Percentiles rank a stretch among this genome's conserved stretches.
Conservation (phyloP, 2,797 vertebrate species). For the Eutrigla gurnardus region DNA sequence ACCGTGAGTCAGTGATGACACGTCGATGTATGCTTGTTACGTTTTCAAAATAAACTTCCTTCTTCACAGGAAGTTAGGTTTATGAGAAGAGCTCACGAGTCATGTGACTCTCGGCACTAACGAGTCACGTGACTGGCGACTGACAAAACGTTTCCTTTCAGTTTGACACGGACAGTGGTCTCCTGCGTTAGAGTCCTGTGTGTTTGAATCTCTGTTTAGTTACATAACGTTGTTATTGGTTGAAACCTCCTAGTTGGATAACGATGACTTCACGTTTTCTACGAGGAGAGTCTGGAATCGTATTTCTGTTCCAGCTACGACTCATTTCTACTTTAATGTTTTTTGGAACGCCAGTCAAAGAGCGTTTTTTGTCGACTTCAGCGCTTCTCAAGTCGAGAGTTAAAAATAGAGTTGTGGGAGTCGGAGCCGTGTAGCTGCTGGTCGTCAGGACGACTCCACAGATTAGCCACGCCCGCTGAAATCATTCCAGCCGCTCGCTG, state of each 20-base stretch:
- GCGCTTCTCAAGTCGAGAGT: conserved; percentile 49
- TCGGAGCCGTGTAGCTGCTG: conserved; percentile 39
- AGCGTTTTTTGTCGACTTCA: conserved; percentile 58
- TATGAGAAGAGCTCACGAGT: too few species aligned
- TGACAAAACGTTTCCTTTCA: too few species aligned
- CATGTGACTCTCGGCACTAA: too few species aligned
- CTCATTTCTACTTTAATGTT: conserved; percentile 47
- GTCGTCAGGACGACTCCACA: conserved; percentile 49
- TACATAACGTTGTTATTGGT: conserved; percentile 30
- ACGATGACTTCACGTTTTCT: conserved; percentile 32
- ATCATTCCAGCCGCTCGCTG: conserved; percentile 42
- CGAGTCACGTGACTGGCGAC: too few species aligned
- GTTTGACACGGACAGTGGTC: too few species aligned
- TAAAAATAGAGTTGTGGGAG: conserved; percentile 61
- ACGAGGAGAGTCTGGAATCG: conserved; percentile 36
- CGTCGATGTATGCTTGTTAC: too few species aligned
- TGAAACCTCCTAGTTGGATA: conserved; percentile 10
- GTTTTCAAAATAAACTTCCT: too few species aligned
- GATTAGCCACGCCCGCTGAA: conserved; percentile 50
- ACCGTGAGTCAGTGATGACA: too few species aligned
- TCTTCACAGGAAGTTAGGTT: too few species aligned
- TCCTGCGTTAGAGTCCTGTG: too few species aligned
- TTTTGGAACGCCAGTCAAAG: conserved; percentile 43
- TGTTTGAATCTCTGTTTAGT: neutral
- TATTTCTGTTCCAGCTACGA: neutral